Conservation (phyloP, 2,797 vertebrate species). For the Gallinago nigripennis region DNA sequence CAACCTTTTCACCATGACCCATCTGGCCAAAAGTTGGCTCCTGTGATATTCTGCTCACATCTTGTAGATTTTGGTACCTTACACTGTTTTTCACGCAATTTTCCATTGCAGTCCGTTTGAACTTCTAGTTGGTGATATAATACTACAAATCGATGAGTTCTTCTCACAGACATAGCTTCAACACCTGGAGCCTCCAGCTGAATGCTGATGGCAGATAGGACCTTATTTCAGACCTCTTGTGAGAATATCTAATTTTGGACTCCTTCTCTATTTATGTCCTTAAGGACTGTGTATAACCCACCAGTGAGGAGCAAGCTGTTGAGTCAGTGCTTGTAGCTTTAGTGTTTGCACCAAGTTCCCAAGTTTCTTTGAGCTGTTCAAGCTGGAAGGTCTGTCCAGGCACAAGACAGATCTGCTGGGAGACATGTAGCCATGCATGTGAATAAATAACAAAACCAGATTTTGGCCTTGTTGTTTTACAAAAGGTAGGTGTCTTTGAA, state of each 20-base stretch:
- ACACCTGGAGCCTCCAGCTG: not conserved
- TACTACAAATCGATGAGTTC: not conserved
- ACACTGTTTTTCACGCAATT: not conserved
- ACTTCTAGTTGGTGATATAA: not conserved
- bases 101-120: not conserved
- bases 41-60: not conserved
- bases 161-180: not conserved
- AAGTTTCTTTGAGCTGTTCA: not conserved
- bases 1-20: not conserved
- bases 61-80: not conserved
- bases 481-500: not conserved
- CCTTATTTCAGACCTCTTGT: not conserved
- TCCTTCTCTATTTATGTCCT: not conserved
- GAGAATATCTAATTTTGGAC: not conserved
- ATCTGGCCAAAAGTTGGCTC: accelerated
- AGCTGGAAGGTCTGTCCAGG: not conserved
- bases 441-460: not conserved
- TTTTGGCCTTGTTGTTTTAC: not conserved
- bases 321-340: not conserved
- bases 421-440: not conserved
- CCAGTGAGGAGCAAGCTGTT: accelerated
- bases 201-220: accelerated
- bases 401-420: not conserved
- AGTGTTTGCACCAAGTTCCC: not conserved
- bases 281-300: not conserved